Base-by-base conservation (phyloP, 2,797 vertebrate genomes). In the Prunella strophiata region DNA sequence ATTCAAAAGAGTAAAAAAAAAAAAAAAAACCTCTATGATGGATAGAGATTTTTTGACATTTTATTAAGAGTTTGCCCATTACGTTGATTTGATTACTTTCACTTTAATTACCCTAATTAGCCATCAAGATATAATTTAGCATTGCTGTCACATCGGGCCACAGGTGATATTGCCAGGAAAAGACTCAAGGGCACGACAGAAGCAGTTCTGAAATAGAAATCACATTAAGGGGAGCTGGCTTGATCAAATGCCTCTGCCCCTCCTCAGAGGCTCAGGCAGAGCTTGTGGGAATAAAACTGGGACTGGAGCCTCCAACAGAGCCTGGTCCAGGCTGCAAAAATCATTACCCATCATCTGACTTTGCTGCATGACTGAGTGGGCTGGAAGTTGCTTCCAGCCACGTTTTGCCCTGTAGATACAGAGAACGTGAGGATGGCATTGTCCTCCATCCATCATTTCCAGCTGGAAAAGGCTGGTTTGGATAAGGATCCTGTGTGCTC, bases 71-170 rank as follows among this genome's bases (percentile, higher is more conserved):
- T 55, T 90, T 91, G 59, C 88, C 87, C 48, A 48, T 93, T 95
- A 83, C 9, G 86, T 95, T 72, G 87, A 93, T 97, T 96, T 97
- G 97, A 97, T 98, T 94, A 96, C 89, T 96, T 95, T 96, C 94
- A 84, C 71, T 97, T 97, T 98, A 97, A 98, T 97, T 97, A 97
- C 94, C 91, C 96, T 98, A 97, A 98, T 98, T 98, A 98, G 97
- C 97, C 42, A 23, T 82, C 71, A 50, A 77, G 91, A 76, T 50
- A 47, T 97, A 96, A 97, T 97, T 96, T 97, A 96, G 95, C 67
- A 29, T 67, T 83, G 88, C 93, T 95, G 95, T 95, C 94, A 68
- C 82, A n/a, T 88, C 20, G n/a, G 91, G 89, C 92, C 94, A 92
- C 89, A 88, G 95, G 95, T 96, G 93, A 93, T 95, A 92, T 87